Evolutionary conservation across 2,888 invertebrate species (phyloP).

Genomic region (Hedya salicella): DNA sequence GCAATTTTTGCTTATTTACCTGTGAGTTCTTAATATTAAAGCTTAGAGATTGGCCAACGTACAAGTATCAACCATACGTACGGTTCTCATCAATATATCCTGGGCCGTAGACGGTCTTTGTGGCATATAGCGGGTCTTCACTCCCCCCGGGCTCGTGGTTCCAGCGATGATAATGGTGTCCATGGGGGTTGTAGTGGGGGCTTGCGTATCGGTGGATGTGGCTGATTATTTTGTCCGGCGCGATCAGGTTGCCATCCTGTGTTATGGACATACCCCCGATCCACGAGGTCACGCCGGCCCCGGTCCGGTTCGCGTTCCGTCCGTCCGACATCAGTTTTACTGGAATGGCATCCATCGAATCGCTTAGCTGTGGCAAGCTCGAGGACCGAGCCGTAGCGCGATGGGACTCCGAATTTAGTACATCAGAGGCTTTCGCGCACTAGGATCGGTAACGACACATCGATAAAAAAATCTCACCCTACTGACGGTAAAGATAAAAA

Average conservation of each 20-base stretch:
- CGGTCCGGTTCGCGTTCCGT: slow-evolving; percentile 75
- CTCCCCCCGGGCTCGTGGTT: slow-evolving; percentile 82
- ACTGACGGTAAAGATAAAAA: slow-evolving; percentile 64
- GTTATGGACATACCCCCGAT: slow-evolving; percentile 84
- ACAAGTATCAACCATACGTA: slow-evolving; percentile 72
- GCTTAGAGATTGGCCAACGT: slow-evolving; percentile 60
- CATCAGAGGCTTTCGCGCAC: slow-evolving; percentile 73
- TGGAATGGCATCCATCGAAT: slow-evolving; percentile 83
- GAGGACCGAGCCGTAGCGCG: slow-evolving; percentile 75
- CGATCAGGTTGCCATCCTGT: slow-evolving; percentile 81
- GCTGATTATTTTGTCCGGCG: slow-evolving; percentile 81
- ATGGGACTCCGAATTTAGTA: slow-evolving; percentile 66
- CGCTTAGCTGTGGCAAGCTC: slow-evolving; percentile 77
- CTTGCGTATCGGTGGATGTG: slow-evolving; percentile 82
- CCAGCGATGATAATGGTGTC: slow-evolving; percentile 81
- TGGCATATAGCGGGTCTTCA: slow-evolving; percentile 80
- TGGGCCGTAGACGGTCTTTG: slow-evolving; percentile 84
- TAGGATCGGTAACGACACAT: slow-evolving; percentile 67
- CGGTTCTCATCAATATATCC: slow-evolving; percentile 84
- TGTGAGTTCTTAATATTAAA: not conserved
- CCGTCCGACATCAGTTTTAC: slow-evolving; percentile 84
- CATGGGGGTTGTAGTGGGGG: slow-evolving; percentile 82
- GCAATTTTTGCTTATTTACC: not conserved
- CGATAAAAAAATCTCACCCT: slow-evolving; percentile 66
- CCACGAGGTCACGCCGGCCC: slow-evolving; percentile 77